A percentile compares a stretch with the other conserved stretches of the same genome.
Conservation (phyloP, 2,797 vertebrate genomes). For the Diplodus sargus region DNA sequence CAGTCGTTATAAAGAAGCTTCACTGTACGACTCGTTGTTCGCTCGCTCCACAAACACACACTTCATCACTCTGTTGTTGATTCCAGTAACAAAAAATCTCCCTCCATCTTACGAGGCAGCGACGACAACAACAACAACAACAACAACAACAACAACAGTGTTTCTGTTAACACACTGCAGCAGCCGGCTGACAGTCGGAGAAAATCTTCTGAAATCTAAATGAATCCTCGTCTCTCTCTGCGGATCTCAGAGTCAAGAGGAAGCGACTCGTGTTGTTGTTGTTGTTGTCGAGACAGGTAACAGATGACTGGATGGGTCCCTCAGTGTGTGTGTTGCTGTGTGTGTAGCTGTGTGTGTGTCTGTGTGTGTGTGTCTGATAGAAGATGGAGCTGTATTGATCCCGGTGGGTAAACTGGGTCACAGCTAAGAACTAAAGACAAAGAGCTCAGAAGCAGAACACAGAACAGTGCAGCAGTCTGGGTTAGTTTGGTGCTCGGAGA, state of each 20-base stretch:
- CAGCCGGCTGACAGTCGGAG: not conserved
- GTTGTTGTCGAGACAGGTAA: not conserved
- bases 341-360: slow-evolving; percentile 16
- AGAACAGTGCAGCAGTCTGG: not conserved
- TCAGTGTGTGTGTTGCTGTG: not conserved
- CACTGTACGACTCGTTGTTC: too few relatives aligned
- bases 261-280: not conserved
- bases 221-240: not conserved
- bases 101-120: not conserved
- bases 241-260: not conserved
- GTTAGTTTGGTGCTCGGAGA: not conserved
- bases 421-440: not conserved
- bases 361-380: slow-evolving; percentile 7
- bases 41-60: slow-evolving; percentile 11
- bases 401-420: not conserved
- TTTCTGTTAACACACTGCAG: not conserved
- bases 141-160: not conserved
- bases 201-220: slow-evolving; percentile 1
- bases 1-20: not conserved
- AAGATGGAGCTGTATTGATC: slow-evolving; percentile 26
- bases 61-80: not conserved
- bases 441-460: not conserved
- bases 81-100: not conserved
- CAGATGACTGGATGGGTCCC: not conserved
- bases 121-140: too few relatives aligned